Conservation (phyloP, 2,113 vertebrate species). For the Callipepla californica region DNA sequence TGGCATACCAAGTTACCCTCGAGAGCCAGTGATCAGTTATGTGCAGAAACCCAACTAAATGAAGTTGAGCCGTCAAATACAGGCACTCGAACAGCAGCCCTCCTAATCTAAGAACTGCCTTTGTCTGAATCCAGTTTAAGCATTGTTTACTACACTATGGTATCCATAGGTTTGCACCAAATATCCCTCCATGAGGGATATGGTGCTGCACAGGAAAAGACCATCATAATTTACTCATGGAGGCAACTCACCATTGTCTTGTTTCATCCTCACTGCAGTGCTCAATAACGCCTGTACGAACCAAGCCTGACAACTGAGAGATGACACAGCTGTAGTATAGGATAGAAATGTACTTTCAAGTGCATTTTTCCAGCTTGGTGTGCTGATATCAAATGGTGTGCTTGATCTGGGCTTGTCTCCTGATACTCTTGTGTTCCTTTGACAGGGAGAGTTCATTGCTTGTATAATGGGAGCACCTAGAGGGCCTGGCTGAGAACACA, state of each 20-base stretch:
- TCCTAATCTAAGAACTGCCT: neutral
- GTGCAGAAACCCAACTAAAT: neutral
- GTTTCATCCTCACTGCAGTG: rapidly evolving
- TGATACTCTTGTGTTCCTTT: neutral
- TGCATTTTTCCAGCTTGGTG: neutral
- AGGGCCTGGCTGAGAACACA: neutral
- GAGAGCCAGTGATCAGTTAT: rapidly evolving
- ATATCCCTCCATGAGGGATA: neutral
- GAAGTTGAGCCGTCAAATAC: neutral
- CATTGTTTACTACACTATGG: neutral
- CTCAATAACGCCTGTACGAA: neutral
- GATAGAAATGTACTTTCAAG: neutral
- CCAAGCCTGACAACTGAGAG: neutral
- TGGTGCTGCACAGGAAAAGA: neutral
- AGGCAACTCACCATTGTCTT: neutral
- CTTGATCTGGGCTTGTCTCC: neutral
- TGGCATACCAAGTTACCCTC: neutral
- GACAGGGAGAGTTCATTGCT: neutral
- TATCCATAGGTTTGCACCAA: neutral
- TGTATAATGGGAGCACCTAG: neutral
- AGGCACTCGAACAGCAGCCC: neutral
- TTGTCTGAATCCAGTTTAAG: neutral
- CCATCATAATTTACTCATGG: neutral
- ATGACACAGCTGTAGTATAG: neutral
- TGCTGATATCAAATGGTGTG: neutral